These are phyloP conservation scores for Chlamydotis undulata DNA, from an alignment of 2,113 vertebrate genomes.

Conservation along the genomic window DNA sequence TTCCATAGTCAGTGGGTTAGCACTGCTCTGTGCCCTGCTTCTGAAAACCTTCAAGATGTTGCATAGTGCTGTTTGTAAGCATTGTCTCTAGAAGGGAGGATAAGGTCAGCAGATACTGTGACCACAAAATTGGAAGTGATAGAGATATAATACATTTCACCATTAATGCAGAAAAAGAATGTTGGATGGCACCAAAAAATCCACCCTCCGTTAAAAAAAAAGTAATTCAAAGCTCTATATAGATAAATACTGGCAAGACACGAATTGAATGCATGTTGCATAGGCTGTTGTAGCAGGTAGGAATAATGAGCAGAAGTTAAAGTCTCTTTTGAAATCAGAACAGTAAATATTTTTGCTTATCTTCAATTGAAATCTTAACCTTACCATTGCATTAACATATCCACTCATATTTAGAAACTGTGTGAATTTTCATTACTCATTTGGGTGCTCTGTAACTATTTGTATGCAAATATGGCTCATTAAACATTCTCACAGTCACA, in stretches of 20 bases:
- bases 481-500: constrained; percentile 25
- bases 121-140: background rate
- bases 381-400: constrained; percentile 38
- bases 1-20: background rate
- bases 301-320: background rate
- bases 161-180: background rate
- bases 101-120: background rate
- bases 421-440: constrained; percentile 61
- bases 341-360: constrained; percentile 53
- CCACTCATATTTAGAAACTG: constrained; percentile 41
- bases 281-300: background rate
- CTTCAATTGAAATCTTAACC: constrained; percentile 23
- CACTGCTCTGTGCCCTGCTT: background rate
- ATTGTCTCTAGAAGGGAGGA: background rate
- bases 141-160: background rate
- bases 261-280: background rate
- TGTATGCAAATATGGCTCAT: constrained; percentile 47
- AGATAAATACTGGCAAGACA: background rate
- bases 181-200: background rate
- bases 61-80: background rate
- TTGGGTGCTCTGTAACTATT: constrained; percentile 50
- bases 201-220: background rate
- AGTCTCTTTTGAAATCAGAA: constrained; percentile 28
- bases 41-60: background rate
- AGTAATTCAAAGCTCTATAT: background rate